These are phyloP conservation scores for Diadumene lineata DNA, from an alignment of 92 coral and sea anemone genomes.

Conservation along the genomic window DNA sequence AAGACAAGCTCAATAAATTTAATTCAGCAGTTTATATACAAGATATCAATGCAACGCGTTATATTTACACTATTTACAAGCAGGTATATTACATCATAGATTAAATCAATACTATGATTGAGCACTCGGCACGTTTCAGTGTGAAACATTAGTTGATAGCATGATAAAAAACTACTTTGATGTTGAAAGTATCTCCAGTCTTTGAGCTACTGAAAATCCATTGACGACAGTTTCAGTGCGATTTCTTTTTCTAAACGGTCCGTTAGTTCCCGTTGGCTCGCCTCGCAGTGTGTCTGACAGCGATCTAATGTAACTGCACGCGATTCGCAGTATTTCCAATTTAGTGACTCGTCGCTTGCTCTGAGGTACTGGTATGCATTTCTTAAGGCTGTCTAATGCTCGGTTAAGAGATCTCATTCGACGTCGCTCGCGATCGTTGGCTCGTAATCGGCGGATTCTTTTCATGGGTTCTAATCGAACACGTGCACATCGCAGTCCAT, in stretches of 20 bases:
- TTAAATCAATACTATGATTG: not conserved
- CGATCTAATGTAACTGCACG: slow-evolving; percentile 91
- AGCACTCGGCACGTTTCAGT: not conserved
- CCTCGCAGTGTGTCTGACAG: slow-evolving; percentile 94
- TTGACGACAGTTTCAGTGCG: slow-evolving; percentile 79
- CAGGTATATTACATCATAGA: not conserved
- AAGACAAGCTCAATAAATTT: not conserved
- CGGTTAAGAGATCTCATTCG: slow-evolving; percentile 94
- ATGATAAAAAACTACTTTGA: slow-evolving; percentile 21
- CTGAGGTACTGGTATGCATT: slow-evolving; percentile 96
- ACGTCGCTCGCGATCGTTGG: slow-evolving; percentile 96
- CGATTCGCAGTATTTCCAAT: slow-evolving; percentile 91
- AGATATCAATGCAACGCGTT: not conserved
- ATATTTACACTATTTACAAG: not conserved
- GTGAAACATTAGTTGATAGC: not conserved
- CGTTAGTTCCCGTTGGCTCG: slow-evolving; percentile 47
- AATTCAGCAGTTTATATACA: not conserved
- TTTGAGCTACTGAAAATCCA: slow-evolving; percentile 93
- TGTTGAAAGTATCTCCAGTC: slow-evolving; percentile 85
- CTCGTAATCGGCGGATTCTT: slow-evolving; percentile 96
- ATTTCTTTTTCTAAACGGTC: slow-evolving; percentile 53
- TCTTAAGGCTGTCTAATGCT: slow-evolving; percentile 90
- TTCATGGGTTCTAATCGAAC: slow-evolving; percentile 85
- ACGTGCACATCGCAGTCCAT: slow-evolving; percentile 38
- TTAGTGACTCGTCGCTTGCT: slow-evolving; percentile 95